Evolutionary conservation across 2,888 invertebrate species (phyloP).

Genomic region (Alentia gelatinosa): DNA sequence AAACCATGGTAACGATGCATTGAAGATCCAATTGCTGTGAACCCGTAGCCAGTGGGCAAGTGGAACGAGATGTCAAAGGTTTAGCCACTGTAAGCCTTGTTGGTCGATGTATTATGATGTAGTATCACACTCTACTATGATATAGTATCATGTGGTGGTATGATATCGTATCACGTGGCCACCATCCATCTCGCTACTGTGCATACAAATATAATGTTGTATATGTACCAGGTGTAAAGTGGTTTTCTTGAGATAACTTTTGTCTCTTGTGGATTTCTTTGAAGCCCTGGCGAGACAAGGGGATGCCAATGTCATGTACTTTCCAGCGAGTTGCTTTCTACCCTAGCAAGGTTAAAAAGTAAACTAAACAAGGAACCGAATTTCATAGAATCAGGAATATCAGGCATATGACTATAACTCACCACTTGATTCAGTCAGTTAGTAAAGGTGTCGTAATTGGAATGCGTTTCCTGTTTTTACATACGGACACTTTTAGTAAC

Average conservation of each 20-base stretch:
- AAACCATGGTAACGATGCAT: neutral
- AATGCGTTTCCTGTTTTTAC: no score
- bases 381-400: no score
- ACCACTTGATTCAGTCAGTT: no score
- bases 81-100: neutral
- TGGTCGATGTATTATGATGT: neutral
- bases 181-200: neutral
- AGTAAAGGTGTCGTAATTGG: no score
- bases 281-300: neutral
- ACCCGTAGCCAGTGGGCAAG: neutral
- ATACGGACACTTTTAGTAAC: no score
- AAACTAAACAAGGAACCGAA: no score
- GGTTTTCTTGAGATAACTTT: neutral
- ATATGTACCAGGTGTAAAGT: slow-evolving; percentile 18
- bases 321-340: slow-evolving; percentile 24
- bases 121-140: neutral
- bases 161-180: neutral
- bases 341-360: slow-evolving; percentile 43
- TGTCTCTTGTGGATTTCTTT: neutral
- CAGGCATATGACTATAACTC: no score
- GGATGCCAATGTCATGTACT: neutral
- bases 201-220: neutral
- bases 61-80: no score
- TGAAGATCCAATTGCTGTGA: neutral
- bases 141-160: neutral